These are phyloP conservation scores for Plodia interpunctella DNA, from an alignment of 1,140 invertebrate species.

Conservation along the genomic window DNA sequence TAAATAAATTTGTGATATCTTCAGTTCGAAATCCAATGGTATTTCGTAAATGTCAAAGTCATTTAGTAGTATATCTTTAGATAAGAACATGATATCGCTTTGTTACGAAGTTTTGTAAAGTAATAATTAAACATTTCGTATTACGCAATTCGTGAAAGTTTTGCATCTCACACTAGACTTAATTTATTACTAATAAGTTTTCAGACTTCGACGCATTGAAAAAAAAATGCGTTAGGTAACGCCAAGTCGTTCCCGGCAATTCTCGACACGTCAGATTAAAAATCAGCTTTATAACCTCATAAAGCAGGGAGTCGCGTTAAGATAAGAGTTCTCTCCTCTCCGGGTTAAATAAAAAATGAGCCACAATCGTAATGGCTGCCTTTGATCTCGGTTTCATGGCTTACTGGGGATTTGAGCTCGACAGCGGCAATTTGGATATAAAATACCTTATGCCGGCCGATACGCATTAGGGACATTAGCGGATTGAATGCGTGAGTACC, in stretches of 20 bases:
- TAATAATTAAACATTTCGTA: too few relatives aligned
- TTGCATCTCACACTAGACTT: too few relatives aligned
- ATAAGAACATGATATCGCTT: too few relatives aligned
- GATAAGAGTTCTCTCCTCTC: conserved; percentile 59
- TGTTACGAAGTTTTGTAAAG: too few relatives aligned
- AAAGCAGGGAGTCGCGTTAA: conserved; percentile 66
- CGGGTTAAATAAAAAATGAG: conserved; percentile 75
- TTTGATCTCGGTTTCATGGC: conserved; percentile 74
- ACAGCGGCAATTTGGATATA: conserved; percentile 67
- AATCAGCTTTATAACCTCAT: conserved; percentile 76
- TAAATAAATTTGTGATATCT: too few relatives aligned
- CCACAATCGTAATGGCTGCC: conserved; percentile 69
- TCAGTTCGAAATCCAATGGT: too few relatives aligned
- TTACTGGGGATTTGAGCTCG: conserved; percentile 65
- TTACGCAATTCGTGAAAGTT: too few relatives aligned
- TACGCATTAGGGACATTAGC: conserved; percentile 70
- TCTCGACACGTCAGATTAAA: conserved; percentile 68
- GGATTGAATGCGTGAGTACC: conserved; percentile 45
- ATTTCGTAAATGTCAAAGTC: too few relatives aligned
- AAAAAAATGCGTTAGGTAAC: not conserved
- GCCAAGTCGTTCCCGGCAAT: conserved; percentile 36
- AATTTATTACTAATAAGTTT: too few relatives aligned
- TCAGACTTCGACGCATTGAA: too few relatives aligned
- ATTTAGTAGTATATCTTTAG: too few relatives aligned
- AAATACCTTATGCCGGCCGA: conserved; percentile 63